phyloP scores from a whole-genome alignment of 2,113 vertebrate species.

The Corapipo altera region DNA sequence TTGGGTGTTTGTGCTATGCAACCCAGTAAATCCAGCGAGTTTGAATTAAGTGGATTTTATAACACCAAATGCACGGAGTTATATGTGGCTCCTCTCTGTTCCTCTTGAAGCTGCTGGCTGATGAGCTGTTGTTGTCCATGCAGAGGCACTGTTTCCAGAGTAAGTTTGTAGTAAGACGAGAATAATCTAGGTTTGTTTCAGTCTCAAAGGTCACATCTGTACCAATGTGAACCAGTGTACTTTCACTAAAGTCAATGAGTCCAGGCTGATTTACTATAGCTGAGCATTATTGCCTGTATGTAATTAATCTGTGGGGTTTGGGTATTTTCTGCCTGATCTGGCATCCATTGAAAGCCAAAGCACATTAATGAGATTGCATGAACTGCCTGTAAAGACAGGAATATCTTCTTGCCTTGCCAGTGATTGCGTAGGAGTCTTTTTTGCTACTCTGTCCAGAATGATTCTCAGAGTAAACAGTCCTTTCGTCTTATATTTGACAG shows the following conservation, averaged over 20 bases:
- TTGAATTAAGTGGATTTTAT: background rate
- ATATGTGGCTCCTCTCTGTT: background rate
- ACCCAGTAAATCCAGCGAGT: fast-evolving
- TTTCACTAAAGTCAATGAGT: background rate
- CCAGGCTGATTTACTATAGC: background rate
- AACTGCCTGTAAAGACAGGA: background rate
- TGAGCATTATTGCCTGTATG: background rate
- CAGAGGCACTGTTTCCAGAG: background rate
- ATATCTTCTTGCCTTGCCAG: background rate
- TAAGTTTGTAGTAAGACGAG: background rate
- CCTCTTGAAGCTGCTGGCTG: background rate
- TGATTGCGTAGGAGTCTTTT: background rate
- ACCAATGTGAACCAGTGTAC: background rate
- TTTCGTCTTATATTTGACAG: background rate
- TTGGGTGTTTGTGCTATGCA: background rate
- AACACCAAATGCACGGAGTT: background rate
- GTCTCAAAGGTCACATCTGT: background rate
- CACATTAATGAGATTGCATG: background rate
- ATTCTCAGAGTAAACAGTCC: background rate
- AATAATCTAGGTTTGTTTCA: background rate
- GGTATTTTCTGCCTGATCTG: background rate
- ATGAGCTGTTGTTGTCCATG: background rate
- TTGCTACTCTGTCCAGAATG: background rate
- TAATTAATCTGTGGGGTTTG: background rate
- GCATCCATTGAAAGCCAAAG: background rate